phyloP scores from a whole-genome alignment of 2,797 vertebrate species.

The Dicrostonyx torquatus region DNA sequence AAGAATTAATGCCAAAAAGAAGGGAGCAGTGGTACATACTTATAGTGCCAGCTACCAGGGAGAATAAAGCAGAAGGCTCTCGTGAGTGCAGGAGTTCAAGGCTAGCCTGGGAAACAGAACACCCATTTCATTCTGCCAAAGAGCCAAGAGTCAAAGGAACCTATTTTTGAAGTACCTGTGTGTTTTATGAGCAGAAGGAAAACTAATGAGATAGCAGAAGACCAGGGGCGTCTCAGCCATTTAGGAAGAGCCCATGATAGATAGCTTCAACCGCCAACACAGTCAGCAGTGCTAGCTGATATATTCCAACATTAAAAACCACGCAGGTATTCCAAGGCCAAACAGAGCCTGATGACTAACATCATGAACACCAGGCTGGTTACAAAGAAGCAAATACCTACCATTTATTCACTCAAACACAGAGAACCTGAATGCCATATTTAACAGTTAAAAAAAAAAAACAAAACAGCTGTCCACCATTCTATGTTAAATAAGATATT shows the following conservation, averaged over 20 bases:
- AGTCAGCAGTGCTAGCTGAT: background rate
- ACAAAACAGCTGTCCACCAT: background rate
- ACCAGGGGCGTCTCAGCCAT: slow-evolving; percentile 8
- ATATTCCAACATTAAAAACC: slow-evolving; percentile 33
- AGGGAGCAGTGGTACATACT: background rate
- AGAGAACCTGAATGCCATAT: slow-evolving; percentile 4
- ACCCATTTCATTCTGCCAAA: slow-evolving; percentile 36
- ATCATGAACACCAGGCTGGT: background rate
- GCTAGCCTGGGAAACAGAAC: background rate
- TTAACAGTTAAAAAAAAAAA: slow-evolving; percentile 1
- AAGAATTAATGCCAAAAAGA: background rate
- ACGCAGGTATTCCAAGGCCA: background rate
- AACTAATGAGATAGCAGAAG: slow-evolving; percentile 36
- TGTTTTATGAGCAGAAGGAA: slow-evolving; percentile 26
- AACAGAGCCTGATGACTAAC: background rate
- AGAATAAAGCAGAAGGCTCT: background rate
- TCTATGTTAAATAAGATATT: slow-evolving; percentile 23
- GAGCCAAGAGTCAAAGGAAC: slow-evolving; percentile 14
- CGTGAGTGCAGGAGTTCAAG: background rate
- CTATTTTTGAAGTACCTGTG: slow-evolving; percentile 25
- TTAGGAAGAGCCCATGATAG: slow-evolving; percentile 6
- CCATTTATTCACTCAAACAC: background rate
- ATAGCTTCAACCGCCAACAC: background rate
- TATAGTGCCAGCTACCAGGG: background rate
- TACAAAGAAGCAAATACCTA: background rate